Conservation (phyloP, 1,140 invertebrate genomes). For the Ceratosolen fusciceps region DNA sequence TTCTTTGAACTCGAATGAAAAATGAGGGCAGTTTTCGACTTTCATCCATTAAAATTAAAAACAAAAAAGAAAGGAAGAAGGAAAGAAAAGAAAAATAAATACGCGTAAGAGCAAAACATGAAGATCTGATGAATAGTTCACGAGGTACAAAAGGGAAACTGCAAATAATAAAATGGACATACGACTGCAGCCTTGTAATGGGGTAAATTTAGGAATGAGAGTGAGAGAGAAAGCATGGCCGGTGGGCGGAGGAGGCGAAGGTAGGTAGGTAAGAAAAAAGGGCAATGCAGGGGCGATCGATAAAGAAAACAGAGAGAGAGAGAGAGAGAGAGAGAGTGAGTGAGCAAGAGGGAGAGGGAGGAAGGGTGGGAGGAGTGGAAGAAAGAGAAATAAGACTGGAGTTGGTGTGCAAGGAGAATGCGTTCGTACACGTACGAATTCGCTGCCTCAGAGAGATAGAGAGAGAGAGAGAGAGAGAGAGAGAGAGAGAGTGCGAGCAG, state of each 20-base stretch:
- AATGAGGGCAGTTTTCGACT: neutral
- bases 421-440: constrained; percentile 16
- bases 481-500: neutral
- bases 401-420: constrained; percentile 19
- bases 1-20: too few species aligned
- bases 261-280: constrained; percentile 33
- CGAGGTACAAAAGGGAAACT: constrained; percentile 10
- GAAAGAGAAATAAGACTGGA: constrained; percentile 15
- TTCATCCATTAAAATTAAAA: neutral
- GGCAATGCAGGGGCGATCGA: constrained; percentile 33
- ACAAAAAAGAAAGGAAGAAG: neutral
- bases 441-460: neutral
- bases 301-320: constrained; percentile 31
- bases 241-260: constrained; percentile 16
- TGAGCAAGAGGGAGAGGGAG: constrained; percentile 31
- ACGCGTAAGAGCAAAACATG: neutral
- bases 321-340: constrained; percentile 18
- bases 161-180: constrained; percentile 30
- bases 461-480: too few species aligned
- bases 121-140: constrained; percentile 12
- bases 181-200: neutral
- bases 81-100: neutral
- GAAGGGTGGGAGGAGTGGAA: constrained; percentile 32
- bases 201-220: constrained; percentile 38
- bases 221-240: constrained; percentile 11